A percentile compares a stretch with the other conserved stretches of the same genome.
Conservation (phyloP, 1,140 invertebrate genomes). For the Saccostrea glomerata region DNA sequence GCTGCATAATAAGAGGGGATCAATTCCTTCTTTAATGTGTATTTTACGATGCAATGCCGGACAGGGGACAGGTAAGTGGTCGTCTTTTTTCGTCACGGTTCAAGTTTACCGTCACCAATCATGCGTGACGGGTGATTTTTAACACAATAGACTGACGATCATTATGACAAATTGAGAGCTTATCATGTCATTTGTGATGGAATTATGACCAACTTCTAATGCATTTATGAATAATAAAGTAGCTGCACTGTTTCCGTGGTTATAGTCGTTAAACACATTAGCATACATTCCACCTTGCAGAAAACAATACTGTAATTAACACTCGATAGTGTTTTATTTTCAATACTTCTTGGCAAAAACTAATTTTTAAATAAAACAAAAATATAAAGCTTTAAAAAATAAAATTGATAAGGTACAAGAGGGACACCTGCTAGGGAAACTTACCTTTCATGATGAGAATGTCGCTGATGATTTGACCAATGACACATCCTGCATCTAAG, state of each 20-base stretch:
- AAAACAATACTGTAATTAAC: background rate
- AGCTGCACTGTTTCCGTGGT: background rate
- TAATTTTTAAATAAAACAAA: background rate
- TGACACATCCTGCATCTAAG: conserved; percentile 70
- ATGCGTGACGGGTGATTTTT: conserved; percentile 20
- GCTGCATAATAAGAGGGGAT: background rate
- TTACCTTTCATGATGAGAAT: conserved; percentile 76
- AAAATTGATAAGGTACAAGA: too few relatives aligned
- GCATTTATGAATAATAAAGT: conserved; percentile 30
- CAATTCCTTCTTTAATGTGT: background rate
- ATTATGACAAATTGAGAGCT: conserved; percentile 15
- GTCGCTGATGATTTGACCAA: conserved; percentile 73
- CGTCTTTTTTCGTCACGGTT: background rate
- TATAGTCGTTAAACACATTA: background rate
- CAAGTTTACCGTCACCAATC: conserved; percentile 20
- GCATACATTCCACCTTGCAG: background rate
- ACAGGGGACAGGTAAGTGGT: background rate
- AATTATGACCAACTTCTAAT: conserved; percentile 28
- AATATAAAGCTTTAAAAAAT: background rate
- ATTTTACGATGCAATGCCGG: conserved; percentile 10
- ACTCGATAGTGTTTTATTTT: background rate
- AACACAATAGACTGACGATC: conserved; percentile 14
- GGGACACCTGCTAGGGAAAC: background rate
- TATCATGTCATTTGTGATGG: conserved; percentile 25
- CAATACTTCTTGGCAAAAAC: background rate